Conservation (phyloP, 2,888 invertebrate genomes). For the Zaprionus lineosus region DNA sequence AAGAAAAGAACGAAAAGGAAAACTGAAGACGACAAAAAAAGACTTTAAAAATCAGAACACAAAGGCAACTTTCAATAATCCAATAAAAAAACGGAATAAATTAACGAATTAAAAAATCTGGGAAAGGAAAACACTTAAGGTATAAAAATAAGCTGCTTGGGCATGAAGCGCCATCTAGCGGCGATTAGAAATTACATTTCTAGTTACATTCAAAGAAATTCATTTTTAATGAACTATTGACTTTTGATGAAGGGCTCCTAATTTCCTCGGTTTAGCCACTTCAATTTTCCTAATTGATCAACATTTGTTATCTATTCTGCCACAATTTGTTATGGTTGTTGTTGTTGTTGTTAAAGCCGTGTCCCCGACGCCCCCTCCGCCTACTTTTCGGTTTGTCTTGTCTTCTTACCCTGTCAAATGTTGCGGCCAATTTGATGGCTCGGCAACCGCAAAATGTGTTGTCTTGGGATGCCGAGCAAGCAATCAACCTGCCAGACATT, state of each 20-base stretch:
- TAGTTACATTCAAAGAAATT: too few relatives aligned
- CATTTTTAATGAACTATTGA: background rate
- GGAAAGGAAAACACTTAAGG: too few relatives aligned
- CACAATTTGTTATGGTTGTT: too few relatives aligned
- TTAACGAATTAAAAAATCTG: too few relatives aligned
- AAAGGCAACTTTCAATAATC: too few relatives aligned
- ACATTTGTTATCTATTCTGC: background rate
- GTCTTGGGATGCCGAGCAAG: slow-evolving; percentile 12
- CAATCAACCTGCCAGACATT: slow-evolving; percentile 44
- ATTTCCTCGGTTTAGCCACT: slow-evolving; percentile 20
- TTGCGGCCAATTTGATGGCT: slow-evolving; percentile 33
- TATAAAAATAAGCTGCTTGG: background rate
- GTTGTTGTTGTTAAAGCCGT: slow-evolving; percentile 15
- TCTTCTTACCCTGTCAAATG: too few relatives aligned
- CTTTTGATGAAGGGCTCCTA: slow-evolving; percentile 16
- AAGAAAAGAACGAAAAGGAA: too few relatives aligned
- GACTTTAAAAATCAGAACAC: too few relatives aligned
- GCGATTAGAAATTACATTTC: too few relatives aligned
- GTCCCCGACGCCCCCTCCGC: slow-evolving; percentile 7
- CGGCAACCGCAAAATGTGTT: slow-evolving; percentile 13
- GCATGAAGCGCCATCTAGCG: background rate
- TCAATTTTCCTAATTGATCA: slow-evolving; percentile 46
- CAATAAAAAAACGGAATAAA: too few relatives aligned
- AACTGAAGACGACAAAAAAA: too few relatives aligned
- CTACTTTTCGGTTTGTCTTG: slow-evolving; percentile 1